These are phyloP conservation scores for Rugalucina vietnamica DNA, from an alignment of 2,888 invertebrate species.

Conservation along the genomic window DNA sequence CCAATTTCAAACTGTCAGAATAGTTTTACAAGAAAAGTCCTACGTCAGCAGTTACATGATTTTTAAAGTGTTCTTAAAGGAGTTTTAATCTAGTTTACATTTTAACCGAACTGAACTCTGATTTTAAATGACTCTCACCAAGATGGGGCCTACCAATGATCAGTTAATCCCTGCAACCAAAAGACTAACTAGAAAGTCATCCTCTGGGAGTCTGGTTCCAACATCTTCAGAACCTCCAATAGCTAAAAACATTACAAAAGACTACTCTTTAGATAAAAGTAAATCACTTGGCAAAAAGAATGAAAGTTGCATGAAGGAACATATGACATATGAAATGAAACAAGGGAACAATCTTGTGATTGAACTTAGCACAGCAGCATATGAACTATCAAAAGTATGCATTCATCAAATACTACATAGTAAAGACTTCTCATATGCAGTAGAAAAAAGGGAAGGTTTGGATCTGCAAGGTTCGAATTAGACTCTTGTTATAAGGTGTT, in stretches of 20 bases:
- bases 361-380: constrained; percentile 11
- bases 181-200: neutral
- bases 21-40: too few species aligned
- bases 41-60: neutral
- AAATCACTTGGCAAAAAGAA: neutral
- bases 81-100: neutral
- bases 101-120: neutral
- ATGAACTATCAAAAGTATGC: neutral
- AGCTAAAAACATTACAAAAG: neutral
- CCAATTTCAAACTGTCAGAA: too few species aligned
- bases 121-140: neutral
- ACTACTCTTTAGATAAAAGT: neutral
- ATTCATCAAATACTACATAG: neutral
- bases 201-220: neutral
- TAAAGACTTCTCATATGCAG: neutral
- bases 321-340: constrained; percentile 6
- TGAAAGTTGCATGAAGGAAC: neutral
- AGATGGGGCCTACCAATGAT: neutral
- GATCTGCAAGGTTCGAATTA: neutral
- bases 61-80: neutral
- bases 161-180: neutral
- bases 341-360: neutral
- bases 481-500: neutral
- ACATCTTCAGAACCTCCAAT: too few species aligned
- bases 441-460: neutral